A percentile compares a stretch with the other conserved stretches of the same genome.
phyloP scores from a whole-genome alignment of 2,888 invertebrate species.

The Abscondita cerata region DNA sequence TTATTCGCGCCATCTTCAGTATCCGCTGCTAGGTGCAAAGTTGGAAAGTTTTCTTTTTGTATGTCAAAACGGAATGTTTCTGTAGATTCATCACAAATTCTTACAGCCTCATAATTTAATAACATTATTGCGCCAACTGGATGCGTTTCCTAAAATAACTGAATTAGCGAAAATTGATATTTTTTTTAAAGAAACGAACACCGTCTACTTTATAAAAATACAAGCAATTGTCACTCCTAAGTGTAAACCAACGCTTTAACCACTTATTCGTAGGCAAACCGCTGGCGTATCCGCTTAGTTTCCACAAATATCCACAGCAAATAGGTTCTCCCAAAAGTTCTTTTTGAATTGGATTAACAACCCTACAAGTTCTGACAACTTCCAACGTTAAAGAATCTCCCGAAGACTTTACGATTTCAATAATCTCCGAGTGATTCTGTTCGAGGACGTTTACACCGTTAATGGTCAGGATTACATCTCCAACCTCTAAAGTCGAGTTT shows the following conservation, averaged over 20 bases:
- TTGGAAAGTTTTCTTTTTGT: constrained; percentile 72
- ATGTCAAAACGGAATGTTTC: constrained; percentile 70
- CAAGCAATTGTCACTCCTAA: constrained; percentile 90
- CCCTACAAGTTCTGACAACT: constrained; percentile 77
- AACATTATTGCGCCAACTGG: constrained; percentile 90
- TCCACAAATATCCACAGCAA: constrained; percentile 80
- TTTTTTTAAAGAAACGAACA: constrained; percentile 60
- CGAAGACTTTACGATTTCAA: constrained; percentile 89
- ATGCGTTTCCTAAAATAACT: constrained; percentile 72
- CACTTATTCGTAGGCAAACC: constrained; percentile 69
- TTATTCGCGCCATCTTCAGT: constrained; percentile 73
- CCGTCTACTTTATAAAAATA: constrained; percentile 94
- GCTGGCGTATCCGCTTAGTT: constrained; percentile 68
- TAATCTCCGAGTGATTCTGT: constrained; percentile 92
- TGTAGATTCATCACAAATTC: constrained; percentile 66
- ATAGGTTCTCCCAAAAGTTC: constrained; percentile 68
- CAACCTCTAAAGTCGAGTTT: constrained; percentile 89
- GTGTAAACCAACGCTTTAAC: constrained; percentile 90
- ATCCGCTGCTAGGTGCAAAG: constrained; percentile 82
- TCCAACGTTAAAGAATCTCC: constrained; percentile 86
- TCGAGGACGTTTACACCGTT: constrained; percentile 91
- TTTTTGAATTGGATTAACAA: constrained; percentile 72
- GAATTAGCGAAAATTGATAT: neutral
- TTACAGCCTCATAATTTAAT: constrained; percentile 77
- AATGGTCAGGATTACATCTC: constrained; percentile 91